A percentile compares a stretch with the other conserved stretches of the same genome.
These are phyloP conservation scores for Tapirus terrestris DNA, from an alignment of 2,113 vertebrate genomes.

Conservation along the genomic window DNA sequence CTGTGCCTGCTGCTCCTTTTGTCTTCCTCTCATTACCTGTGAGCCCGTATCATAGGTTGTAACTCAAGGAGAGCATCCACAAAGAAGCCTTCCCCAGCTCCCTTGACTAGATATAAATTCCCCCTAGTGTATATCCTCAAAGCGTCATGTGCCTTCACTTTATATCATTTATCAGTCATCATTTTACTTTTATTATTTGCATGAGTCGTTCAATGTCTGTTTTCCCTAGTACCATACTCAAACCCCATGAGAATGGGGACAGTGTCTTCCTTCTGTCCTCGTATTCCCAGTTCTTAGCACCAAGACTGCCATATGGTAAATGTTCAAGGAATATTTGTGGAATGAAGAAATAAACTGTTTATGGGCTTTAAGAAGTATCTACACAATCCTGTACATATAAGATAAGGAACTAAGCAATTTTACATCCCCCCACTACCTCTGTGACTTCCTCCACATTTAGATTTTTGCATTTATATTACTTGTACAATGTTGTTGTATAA, in stretches of 20 bases:
- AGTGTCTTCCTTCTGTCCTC: neutral
- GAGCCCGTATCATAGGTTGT: neutral
- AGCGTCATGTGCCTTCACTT: neutral
- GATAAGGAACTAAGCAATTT: neutral
- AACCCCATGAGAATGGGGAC: neutral
- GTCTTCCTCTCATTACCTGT: too few species aligned
- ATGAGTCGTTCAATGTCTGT: neutral
- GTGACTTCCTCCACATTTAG: neutral
- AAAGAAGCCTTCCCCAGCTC: neutral
- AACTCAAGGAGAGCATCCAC: neutral
- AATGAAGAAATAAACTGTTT: neutral
- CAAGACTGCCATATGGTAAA: neutral
- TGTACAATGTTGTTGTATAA: neutral
- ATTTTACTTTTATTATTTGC: neutral
- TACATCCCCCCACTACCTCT: neutral
- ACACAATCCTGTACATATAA: neutral
- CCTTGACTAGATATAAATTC: neutral
- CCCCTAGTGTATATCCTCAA: neutral
- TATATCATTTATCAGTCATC: neutral
- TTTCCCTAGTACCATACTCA: neutral
- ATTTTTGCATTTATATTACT: neutral
- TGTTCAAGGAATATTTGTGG: neutral
- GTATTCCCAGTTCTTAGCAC: neutral
- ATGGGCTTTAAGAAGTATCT: neutral
- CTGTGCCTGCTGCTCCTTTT: neutral